These are phyloP conservation scores for Nyctibius bracteatus DNA, from an alignment of 2,113 vertebrate species.

Conservation along the genomic window DNA sequence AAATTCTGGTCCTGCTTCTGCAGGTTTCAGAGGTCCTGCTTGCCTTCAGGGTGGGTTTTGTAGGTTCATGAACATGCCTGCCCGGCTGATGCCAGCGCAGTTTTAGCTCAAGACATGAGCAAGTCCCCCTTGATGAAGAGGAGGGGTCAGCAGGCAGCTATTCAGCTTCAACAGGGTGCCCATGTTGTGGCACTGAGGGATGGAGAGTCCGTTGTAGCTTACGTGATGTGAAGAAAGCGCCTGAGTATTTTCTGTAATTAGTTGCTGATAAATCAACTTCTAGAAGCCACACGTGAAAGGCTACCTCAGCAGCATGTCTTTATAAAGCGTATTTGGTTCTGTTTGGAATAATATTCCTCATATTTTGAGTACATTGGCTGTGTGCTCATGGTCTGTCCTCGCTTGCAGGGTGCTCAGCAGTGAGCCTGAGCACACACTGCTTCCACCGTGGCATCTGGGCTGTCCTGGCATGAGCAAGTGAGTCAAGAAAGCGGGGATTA, in stretches of 20 bases:
- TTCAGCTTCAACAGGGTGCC: conserved; percentile 4
- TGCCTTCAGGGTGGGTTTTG: neutral
- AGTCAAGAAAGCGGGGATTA: neutral
- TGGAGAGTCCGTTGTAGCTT: neutral
- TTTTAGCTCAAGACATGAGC: neutral
- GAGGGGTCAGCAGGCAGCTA: neutral
- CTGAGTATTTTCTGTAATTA: conserved; percentile 18
- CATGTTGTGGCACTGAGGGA: neutral
- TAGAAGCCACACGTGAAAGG: neutral
- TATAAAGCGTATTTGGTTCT: neutral
- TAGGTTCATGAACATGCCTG: neutral
- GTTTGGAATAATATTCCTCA: neutral
- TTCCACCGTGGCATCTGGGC: neutral
- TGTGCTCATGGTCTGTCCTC: neutral
- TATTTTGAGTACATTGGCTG: neutral
- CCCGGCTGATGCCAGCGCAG: neutral
- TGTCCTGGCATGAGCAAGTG: neutral
- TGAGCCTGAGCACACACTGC: fast-evolving
- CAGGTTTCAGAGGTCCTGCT: neutral
- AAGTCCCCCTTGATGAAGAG: neutral
- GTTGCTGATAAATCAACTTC: conserved; percentile 3
- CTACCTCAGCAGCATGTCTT: fast-evolving
- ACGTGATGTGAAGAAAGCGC: neutral
- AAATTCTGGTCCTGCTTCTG: neutral
- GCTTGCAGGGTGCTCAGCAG: fast-evolving